These are phyloP conservation scores for Pachycephala philippinensis DNA, from an alignment of 2,113 vertebrate genomes.

Conservation along the genomic window DNA sequence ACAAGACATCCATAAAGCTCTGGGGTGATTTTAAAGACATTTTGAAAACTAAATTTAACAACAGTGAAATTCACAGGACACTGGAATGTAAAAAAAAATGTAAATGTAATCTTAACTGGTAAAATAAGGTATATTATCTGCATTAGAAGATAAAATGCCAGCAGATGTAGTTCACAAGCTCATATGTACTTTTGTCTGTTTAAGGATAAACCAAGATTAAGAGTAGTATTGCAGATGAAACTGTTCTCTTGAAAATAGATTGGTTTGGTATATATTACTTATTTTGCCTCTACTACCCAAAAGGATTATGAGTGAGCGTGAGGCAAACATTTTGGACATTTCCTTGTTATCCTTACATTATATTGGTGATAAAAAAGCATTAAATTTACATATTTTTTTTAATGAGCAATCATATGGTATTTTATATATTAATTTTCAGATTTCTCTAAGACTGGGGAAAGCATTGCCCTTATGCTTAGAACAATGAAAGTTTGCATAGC, in stretches of 20 bases:
- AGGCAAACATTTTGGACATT: background rate
- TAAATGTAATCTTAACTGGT: background rate
- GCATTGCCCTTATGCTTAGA: background rate
- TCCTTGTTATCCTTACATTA: background rate
- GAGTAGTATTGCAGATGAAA: background rate
- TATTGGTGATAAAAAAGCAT: background rate
- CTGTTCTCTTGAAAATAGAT: background rate
- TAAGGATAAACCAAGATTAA: background rate
- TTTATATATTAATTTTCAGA: background rate
- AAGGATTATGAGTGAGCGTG: background rate
- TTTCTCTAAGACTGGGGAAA: background rate
- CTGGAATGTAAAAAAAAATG: background rate
- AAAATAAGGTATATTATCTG: background rate
- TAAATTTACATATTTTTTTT: background rate
- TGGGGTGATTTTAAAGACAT: background rate
- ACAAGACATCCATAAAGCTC: background rate
- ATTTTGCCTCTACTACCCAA: background rate
- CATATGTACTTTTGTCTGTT: background rate
- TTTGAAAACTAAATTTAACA: background rate
- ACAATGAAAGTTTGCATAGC: background rate
- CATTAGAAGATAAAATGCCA: background rate
- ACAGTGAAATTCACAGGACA: background rate
- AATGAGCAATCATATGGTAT: background rate
- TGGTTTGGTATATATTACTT: background rate
- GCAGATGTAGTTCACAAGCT: background rate